Evolutionary conservation across 2,888 invertebrate genomes (phyloP).

Genomic region (Stictocephala bisonia): DNA sequence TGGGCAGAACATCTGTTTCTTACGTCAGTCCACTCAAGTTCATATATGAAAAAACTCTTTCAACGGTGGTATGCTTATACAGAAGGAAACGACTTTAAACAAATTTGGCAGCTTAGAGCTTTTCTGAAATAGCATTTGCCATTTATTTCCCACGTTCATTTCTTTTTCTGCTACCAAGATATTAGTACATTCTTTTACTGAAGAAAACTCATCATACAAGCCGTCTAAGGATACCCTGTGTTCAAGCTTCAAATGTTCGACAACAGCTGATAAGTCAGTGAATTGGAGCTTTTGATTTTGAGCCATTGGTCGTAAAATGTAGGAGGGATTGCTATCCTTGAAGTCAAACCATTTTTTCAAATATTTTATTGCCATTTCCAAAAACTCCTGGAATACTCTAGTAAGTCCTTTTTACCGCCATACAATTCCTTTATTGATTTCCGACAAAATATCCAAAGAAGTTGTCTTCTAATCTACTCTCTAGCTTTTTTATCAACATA

Average conservation of each 20-base stretch:
- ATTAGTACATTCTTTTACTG: not conserved
- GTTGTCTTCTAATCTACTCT: not conserved
- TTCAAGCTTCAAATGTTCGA: not conserved
- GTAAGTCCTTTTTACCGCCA: not conserved
- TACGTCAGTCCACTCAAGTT: not conserved
- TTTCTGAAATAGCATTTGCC: too few relatives aligned
- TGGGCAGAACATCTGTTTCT: conserved; percentile 18
- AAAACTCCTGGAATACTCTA: not conserved
- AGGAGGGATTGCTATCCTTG: not conserved
- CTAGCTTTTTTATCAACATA: not conserved
- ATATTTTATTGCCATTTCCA: not conserved
- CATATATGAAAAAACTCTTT: not conserved
- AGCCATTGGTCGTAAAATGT: not conserved
- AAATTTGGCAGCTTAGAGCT: conserved; percentile 1
- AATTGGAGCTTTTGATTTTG: not conserved
- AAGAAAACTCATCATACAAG: not conserved
- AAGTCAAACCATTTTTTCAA: not conserved
- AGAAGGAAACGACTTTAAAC: not conserved
- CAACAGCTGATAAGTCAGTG: not conserved
- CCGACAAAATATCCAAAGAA: not conserved
- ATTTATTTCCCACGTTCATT: not conserved
- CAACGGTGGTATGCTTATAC: too few relatives aligned
- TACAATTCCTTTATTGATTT: not conserved
- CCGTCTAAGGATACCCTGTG: not conserved
- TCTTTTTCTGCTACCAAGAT: not conserved